Evolutionary conservation across 2,888 invertebrate species (phyloP).

Genomic region (Parapristionchus giblindavisi): DNA sequence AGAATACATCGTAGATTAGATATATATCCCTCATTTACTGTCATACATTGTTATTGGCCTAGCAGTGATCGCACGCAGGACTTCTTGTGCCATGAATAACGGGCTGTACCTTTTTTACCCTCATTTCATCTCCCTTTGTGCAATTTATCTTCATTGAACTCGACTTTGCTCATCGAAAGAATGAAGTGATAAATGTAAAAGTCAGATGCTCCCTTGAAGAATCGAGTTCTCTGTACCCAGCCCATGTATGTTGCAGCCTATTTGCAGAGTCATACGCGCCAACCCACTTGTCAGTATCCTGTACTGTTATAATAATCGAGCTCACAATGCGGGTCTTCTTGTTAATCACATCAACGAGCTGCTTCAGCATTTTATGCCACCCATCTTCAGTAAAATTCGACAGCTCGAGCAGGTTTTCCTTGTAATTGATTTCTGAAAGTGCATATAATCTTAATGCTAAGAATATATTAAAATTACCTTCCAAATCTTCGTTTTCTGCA

Average conservation of each 20-base stretch:
- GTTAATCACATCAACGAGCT: conserved; percentile 2
- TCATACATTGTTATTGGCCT: no score
- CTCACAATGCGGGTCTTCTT: background rate
- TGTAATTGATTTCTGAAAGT: conserved; percentile 26
- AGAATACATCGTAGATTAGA: background rate
- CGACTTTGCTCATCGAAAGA: background rate
- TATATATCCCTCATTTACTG: background rate
- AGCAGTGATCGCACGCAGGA: no score
- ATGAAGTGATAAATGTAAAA: background rate
- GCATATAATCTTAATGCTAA: background rate
- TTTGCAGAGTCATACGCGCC: no score
- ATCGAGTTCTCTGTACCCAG: no score
- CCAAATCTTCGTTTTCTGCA: background rate
- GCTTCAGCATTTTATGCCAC: conserved; percentile 1
- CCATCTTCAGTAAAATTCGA: background rate
- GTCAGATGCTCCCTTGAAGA: no score
- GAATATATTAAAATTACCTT: background rate
- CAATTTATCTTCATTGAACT: background rate
- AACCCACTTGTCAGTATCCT: no score
- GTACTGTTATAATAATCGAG: no score
- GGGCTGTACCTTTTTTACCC: no score
- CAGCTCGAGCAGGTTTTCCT: conserved; percentile 9
- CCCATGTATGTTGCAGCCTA: no score
- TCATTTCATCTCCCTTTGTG: no score
- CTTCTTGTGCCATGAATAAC: no score